Evolutionary conservation across 2,888 invertebrate species (phyloP), one percentile per base, ranked within the genome.

Genomic region (Dermolepida albohirtum): DNA sequence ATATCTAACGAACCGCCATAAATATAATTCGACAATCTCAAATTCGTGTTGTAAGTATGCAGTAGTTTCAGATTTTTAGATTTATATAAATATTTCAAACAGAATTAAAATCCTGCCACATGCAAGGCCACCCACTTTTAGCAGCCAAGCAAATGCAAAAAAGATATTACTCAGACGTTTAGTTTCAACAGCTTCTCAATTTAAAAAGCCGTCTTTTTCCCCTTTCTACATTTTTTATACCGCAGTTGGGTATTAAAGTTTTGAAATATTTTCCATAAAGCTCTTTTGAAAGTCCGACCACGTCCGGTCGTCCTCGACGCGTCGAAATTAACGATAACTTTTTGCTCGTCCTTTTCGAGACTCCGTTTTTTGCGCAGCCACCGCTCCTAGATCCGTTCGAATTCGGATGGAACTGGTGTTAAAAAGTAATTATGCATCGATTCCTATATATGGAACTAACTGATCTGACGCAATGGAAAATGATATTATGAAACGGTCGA

Each of bases 241-340:
- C 16, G 40, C 34, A 34, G 34, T 16, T 40, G 54, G 40, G 22
- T 44, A 57, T 44, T 57, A 57, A 57, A 57, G 41, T 44, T 57
- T 57, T 44, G 57, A 57, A 57, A 57, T 57, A 43, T 57, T 57
- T 44, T 57, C 57, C 43, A 44, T 57, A 57, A 57, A 57, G 43
- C 22, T 43, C 57, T 44, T 43, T 62, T 14, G n/a, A 34, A 11
- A 62, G 47, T 44, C 57, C 16, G 29, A 16, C 44, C 12, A 49
- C 44, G 47, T 49, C 34, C 47, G 47, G 7, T 29, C 43, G n/a
- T 41, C 22, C 22, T 22, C 44, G 27, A 22, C 43, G 57, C 43
- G 22, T 16, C 47, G 59, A 44, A 62, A 62, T 62, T 62, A 62
- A 62, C 40, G 54, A 54, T 17, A 62, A 14, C 34, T 62, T 62